phyloP scores from a whole-genome alignment of 2,797 vertebrate species.

The Naso thynnoides region DNA sequence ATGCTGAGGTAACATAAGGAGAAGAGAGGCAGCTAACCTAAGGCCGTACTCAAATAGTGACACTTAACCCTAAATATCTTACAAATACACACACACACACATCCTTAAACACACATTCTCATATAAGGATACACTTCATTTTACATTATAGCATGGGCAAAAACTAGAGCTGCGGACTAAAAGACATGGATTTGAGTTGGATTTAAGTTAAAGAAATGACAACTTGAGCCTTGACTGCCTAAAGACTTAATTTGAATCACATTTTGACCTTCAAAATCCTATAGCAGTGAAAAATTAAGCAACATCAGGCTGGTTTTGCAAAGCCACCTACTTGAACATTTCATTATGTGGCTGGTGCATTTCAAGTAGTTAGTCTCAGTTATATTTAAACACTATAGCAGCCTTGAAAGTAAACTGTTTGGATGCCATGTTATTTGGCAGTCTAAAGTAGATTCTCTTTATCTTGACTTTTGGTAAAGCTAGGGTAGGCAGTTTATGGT shows the following conservation, averaged over 20 bases:
- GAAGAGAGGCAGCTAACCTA: slow-evolving; percentile 4
- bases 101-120: not conserved
- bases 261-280: slow-evolving; percentile 33
- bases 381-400: not conserved
- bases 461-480: not conserved
- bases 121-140: not conserved
- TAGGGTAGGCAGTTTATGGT: too few relatives aligned
- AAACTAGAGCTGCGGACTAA: not conserved
- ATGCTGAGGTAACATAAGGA: slow-evolving; percentile 38
- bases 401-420: not conserved
- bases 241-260: slow-evolving; percentile 18
- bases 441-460: not conserved
- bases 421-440: not conserved
- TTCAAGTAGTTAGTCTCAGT: not conserved
- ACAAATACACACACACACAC: slow-evolving; percentile 6
- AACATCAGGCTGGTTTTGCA: not conserved
- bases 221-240: slow-evolving; percentile 2
- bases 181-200: not conserved
- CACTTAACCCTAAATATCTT: not conserved
- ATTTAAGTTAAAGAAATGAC: not conserved
- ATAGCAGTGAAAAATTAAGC: slow-evolving; percentile 17
- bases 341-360: slow-evolving; percentile 19
- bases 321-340: slow-evolving; percentile 33
- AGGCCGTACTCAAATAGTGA: not conserved
- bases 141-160: not conserved